Percentiles rank a stretch among this genome's conserved stretches.
Conservation (phyloP, 2,888 invertebrate species). For the Drosophila robusta region DNA sequence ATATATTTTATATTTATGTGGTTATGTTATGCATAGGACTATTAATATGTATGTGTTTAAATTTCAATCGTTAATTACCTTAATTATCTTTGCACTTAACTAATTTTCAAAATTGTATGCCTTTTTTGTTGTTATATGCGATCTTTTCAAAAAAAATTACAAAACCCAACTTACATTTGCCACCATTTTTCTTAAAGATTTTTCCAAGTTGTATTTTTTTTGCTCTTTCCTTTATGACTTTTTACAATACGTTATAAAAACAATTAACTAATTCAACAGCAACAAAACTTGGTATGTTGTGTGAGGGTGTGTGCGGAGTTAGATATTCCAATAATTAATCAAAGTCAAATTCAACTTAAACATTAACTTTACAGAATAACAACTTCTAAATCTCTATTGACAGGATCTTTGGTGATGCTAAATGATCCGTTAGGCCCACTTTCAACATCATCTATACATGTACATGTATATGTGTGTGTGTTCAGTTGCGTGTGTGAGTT, state of each 20-base stretch:
- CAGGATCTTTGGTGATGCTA: slow-evolving; percentile 69
- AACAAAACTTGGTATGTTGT: slow-evolving; percentile 1
- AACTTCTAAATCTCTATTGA: slow-evolving; percentile 43
- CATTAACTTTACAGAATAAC: slow-evolving; percentile 33
- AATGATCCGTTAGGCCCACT: slow-evolving; percentile 51
- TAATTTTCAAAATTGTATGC: slow-evolving; percentile 33
- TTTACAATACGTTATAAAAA: slow-evolving; percentile 42
- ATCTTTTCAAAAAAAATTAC: slow-evolving; percentile 13
- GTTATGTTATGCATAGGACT: slow-evolving; percentile 22
- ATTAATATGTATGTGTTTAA: slow-evolving; percentile 30
- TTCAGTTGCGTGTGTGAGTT: slow-evolving; percentile 12
- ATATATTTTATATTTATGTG: neutral
- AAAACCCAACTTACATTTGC: slow-evolving; percentile 11
- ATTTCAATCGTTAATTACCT: slow-evolving; percentile 18
- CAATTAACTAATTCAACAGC: slow-evolving; percentile 43
- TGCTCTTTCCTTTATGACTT: slow-evolving; percentile 7
- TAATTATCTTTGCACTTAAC: slow-evolving; percentile 49
- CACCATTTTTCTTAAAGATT: neutral
- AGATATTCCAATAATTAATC: slow-evolving; percentile 5
- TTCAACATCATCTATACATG: slow-evolving; percentile 25
- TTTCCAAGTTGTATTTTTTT: neutral
- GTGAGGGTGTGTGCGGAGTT: slow-evolving; percentile 6
- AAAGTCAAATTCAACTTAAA: slow-evolving; percentile 29
- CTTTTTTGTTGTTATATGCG: slow-evolving; percentile 12
- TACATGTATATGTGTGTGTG: slow-evolving; percentile 8